Evolutionary conservation across 2,113 vertebrate species (phyloP).

Genomic region (Gadus macrocephalus): DNA sequence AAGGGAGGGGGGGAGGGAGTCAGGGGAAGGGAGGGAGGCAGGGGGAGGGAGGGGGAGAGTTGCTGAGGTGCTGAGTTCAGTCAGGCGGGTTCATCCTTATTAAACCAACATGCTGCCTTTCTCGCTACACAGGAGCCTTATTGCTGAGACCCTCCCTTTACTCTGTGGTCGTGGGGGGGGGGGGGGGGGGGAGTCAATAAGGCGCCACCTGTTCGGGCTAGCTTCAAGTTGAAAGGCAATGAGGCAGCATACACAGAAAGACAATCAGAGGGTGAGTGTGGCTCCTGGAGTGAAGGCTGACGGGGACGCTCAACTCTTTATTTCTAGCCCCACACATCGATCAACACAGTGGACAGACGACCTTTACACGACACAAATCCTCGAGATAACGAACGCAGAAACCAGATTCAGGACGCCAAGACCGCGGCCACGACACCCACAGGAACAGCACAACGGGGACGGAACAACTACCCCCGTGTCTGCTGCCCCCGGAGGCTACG

Average conservation of each 20-base stretch:
- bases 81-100: slow-evolving; percentile 14
- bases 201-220: slow-evolving; percentile 42
- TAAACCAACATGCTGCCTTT: slow-evolving; percentile 35
- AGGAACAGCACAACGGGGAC: slow-evolving; percentile 41
- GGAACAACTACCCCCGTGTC: slow-evolving; percentile 12
- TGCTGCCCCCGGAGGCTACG: not conserved
- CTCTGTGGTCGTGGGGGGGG: slow-evolving; percentile 18
- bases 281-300: not conserved
- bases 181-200: slow-evolving; percentile 31
- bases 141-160: slow-evolving; percentile 51
- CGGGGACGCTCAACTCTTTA: slow-evolving; percentile 28
- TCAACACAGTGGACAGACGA: slow-evolving; percentile 7
- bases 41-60: not conserved
- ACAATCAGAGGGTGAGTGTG: not conserved
- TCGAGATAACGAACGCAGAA: slow-evolving; percentile 14
- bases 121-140: slow-evolving; percentile 53
- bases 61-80: not conserved
- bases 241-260: slow-evolving; percentile 19
- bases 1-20: too few species aligned
- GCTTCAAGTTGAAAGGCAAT: slow-evolving; percentile 17
- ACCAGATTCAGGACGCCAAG: slow-evolving; percentile 24
- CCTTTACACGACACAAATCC: slow-evolving; percentile 6
- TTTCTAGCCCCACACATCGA: slow-evolving; percentile 42
- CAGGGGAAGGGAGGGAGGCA: too few species aligned
- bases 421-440: slow-evolving; percentile 16